These are phyloP conservation scores for Crocuta crocuta DNA, from an alignment of 2,113 vertebrate genomes.

Conservation along the genomic window DNA sequence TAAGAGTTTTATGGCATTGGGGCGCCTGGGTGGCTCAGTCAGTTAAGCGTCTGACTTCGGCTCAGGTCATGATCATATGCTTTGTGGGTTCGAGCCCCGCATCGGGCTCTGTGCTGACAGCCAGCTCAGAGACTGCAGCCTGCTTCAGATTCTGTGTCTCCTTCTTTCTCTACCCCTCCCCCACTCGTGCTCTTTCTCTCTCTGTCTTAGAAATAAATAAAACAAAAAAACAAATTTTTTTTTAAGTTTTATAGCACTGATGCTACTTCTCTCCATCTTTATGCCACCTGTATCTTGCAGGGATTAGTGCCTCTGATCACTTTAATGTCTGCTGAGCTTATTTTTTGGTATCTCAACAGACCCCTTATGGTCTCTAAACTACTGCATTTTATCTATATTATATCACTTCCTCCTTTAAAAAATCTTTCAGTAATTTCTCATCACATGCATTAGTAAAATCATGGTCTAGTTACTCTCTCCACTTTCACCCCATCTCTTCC, in stretches of 20 bases:
- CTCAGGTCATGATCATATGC: too few relatives aligned
- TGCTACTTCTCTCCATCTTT: neutral
- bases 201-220: too few relatives aligned
- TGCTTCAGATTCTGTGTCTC: too few relatives aligned
- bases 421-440: neutral
- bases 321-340: neutral
- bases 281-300: neutral
- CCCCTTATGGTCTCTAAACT: neutral
- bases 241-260: neutral
- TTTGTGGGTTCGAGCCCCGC: too few relatives aligned
- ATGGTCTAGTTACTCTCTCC: neutral
- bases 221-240: too few relatives aligned
- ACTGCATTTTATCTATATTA: neutral
- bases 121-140: too few relatives aligned
- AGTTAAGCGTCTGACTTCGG: too few relatives aligned
- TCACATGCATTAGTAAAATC: neutral
- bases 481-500: neutral
- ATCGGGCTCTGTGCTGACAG: too few relatives aligned
- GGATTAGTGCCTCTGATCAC: neutral
- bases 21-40: too few relatives aligned
- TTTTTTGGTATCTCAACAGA: neutral
- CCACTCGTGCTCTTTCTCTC: too few relatives aligned
- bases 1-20: neutral
- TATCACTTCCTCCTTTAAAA: neutral
- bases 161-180: too few relatives aligned